Evolutionary conservation across 1,140 invertebrate genomes (phyloP).

Genomic region (Drosophila pandora): DNA sequence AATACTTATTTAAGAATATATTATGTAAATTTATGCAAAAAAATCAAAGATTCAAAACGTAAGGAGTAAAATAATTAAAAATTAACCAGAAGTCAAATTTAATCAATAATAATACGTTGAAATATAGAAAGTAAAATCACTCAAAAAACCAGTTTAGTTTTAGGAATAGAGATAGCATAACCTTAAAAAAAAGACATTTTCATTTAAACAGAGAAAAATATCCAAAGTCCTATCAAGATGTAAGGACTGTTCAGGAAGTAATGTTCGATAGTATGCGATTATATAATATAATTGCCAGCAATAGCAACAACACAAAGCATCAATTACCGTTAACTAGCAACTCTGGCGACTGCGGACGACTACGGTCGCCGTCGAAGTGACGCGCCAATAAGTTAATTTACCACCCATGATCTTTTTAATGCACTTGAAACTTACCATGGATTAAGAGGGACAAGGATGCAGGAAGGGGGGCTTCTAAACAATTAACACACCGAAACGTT

Average conservation of each 20-base stretch:
- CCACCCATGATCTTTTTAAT: slow-evolving; percentile 81
- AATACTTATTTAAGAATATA: neutral
- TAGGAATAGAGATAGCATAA: neutral
- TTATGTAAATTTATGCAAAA: neutral
- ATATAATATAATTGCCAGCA: slow-evolving; percentile 3
- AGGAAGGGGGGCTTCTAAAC: slow-evolving; percentile 36
- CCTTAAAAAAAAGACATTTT: neutral
- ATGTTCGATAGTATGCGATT: neutral
- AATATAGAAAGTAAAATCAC: neutral
- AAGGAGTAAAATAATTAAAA: neutral
- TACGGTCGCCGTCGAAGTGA: slow-evolving; percentile 43
- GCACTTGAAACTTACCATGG: slow-evolving; percentile 69
- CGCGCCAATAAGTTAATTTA: slow-evolving; percentile 74
- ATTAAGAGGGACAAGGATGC: neutral
- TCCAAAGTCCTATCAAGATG: no score
- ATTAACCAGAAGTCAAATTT: neutral
- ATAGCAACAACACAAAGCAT: slow-evolving; percentile 40
- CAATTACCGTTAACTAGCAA: slow-evolving; percentile 71
- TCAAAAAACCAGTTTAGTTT: neutral
- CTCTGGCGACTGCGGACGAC: slow-evolving; percentile 32
- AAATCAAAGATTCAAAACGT: neutral
- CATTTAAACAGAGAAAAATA: neutral
- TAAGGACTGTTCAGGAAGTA: neutral
- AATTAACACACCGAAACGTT: slow-evolving; percentile 73
- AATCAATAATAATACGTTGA: neutral